A percentile compares a stretch with the other conserved stretches of the same genome.
Conservation (phyloP, 2,888 invertebrate species). For the Dryadula phaetusa region DNA sequence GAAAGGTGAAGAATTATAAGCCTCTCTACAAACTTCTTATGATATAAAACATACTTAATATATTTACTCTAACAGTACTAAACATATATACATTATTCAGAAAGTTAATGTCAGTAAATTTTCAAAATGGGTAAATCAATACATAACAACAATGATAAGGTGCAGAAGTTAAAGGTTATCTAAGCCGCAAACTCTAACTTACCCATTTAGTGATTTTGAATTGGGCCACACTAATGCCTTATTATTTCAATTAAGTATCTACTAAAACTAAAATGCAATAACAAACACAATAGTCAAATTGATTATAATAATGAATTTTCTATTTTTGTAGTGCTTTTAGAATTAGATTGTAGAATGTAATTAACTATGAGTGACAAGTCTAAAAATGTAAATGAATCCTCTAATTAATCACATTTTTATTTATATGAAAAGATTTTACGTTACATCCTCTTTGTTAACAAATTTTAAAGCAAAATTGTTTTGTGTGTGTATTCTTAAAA, state of each 20-base stretch:
- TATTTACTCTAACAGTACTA: too few relatives aligned
- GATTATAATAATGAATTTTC: not conserved
- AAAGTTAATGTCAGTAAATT: slow-evolving; percentile 11
- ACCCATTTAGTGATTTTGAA: slow-evolving; percentile 17
- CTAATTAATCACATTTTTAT: too few relatives aligned
- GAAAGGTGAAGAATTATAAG: not conserved
- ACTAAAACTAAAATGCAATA: not conserved
- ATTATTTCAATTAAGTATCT: not conserved
- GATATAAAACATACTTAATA: not conserved
- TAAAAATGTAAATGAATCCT: too few relatives aligned
- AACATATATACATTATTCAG: not conserved
- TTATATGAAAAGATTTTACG: too few relatives aligned
- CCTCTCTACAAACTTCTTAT: not conserved
- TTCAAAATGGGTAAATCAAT: slow-evolving; percentile 15
- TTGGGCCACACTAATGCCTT: slow-evolving; percentile 5
- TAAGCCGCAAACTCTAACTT: slow-evolving; percentile 9
- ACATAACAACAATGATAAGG: slow-evolving; percentile 16
- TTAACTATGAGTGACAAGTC: too few relatives aligned
- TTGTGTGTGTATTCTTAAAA: slow-evolving; percentile 21
- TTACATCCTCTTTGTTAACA: not conserved
- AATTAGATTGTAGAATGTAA: not conserved
- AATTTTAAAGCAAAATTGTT: not conserved
- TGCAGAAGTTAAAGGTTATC: slow-evolving; percentile 24
- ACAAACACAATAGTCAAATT: not conserved
- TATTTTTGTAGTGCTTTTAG: not conserved